Evolutionary conservation across 2,888 invertebrate species (phyloP), one percentile per base, ranked within the genome.

Genomic region (Sepiola atlantica): DNA sequence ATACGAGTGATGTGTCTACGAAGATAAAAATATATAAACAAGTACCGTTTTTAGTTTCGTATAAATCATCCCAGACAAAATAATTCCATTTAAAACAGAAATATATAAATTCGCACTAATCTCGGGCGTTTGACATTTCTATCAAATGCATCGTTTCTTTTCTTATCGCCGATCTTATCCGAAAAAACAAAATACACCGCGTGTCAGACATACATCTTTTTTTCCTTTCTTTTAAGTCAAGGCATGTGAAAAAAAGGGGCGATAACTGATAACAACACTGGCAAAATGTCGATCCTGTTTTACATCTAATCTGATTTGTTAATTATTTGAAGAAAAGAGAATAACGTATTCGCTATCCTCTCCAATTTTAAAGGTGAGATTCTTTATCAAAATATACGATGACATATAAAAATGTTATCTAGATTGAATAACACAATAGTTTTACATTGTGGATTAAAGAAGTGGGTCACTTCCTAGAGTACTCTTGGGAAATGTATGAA

Each of bases 121-220:
- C 77, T 77, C 12, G 2, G 16, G 32, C n/a, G 77, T 77, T 77
- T 77, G 77, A 77, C 77, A 77, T 77, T n/a, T 21, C 77, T 32
- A 77, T 77, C 77, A 77, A 77, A 77, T 77, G 77, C 77, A 77
- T 77, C 77, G 77, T 77, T 77, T 77, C 77, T 16, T 77, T n/a
- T 77, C 77, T 77, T 77, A 77, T 77, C 77, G 32, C n/a, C 77
- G 18, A 6, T 4, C 77, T n/a, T 18, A 77, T 77, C 77, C 77
- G 32, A 77, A n/a, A n/a, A 77, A n/a, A 77, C 77, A 77, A 77
- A 77, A 77, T 77, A 77, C 77, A n/a, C 32, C n/a, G n/a, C n/a
- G 77, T 77, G 77, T 77, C 77, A 77, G 16, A 77, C n/a, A n/a
- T 4, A 77, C 77, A 4, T 77, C 32, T 77, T n/a, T 77, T 77